Evolutionary conservation across 2,113 vertebrate species (phyloP).

Genomic region (Sinocyclocheilus anshuiensis): DNA sequence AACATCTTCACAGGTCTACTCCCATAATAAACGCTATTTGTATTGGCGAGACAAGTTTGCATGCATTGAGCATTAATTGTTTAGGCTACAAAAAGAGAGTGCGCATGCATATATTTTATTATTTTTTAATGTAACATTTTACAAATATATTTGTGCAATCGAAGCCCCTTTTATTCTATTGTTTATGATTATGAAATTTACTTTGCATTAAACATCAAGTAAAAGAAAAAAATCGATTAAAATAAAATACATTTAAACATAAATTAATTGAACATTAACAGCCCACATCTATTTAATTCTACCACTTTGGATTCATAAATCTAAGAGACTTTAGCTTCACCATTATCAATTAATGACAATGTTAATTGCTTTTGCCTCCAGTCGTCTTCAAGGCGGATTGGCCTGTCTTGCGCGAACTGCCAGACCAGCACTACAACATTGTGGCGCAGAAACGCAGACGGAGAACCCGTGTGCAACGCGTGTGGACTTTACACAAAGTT

Average conservation of each 20-base stretch:
- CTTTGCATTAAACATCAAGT: background rate
- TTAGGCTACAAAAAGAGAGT: background rate
- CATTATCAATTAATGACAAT: background rate
- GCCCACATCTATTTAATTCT: background rate
- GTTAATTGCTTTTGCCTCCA: conserved; percentile 60
- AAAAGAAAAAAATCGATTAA: background rate
- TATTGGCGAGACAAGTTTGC: conserved; percentile 10
- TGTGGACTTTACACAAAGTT: conserved; percentile 98
- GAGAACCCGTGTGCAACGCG: conserved; percentile 96
- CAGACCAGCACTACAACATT: conserved; percentile 96
- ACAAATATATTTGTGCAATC: background rate
- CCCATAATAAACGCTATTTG: conserved; percentile 45
- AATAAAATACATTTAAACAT: too few relatives aligned
- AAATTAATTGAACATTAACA: background rate
- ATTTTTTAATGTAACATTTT: background rate
- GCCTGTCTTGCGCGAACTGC: conserved; percentile 96
- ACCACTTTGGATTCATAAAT: background rate
- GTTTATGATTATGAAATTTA: background rate
- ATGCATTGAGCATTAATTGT: background rate
- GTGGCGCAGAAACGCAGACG: conserved; percentile 97
- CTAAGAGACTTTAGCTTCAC: background rate
- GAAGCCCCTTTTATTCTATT: background rate
- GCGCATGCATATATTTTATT: background rate
- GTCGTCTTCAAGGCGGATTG: conserved; percentile 93
- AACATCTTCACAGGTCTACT: conserved; percentile 45